A percentile compares a stretch with the other conserved stretches of the same genome.
Evolutionary conservation across 1,140 invertebrate species (phyloP).

Genomic region (Drosophila ananassae): DNA sequence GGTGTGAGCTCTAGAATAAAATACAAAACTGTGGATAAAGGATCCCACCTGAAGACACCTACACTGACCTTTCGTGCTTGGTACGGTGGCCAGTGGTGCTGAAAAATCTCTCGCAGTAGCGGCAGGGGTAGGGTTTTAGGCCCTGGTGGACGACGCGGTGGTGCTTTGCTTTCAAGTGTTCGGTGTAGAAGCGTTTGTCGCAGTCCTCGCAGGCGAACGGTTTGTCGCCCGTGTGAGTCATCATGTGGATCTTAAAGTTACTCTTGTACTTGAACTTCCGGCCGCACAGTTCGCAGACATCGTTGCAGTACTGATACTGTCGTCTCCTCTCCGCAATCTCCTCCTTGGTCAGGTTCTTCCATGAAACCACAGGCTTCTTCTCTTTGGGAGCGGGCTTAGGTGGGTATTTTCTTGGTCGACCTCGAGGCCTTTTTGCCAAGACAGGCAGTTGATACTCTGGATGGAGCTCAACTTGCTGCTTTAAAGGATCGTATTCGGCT

Average conservation of each 20-base stretch:
- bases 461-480: not conserved
- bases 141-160: not conserved
- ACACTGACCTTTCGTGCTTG: not conserved
- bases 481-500: not conserved
- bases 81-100: not conserved
- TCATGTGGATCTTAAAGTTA: not conserved
- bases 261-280: not conserved
- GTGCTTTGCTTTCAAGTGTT: not conserved
- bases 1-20: not conserved
- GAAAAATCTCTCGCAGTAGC: not conserved
- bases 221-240: not conserved
- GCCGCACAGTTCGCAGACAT: not conserved
- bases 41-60: not conserved
- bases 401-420: not conserved
- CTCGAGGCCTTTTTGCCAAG: not conserved
- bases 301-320: not conserved
- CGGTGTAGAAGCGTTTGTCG: not conserved
- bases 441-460: not conserved
- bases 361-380: not conserved
- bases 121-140: not conserved
- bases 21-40: not conserved
- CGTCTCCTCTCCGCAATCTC: not conserved
- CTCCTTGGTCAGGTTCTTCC: constrained; percentile 1
- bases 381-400: not conserved
- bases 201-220: not conserved